These are phyloP conservation scores for Hydrochoerus hydrochaeris DNA, from an alignment of 2,113 vertebrate species.

Conservation along the genomic window DNA sequence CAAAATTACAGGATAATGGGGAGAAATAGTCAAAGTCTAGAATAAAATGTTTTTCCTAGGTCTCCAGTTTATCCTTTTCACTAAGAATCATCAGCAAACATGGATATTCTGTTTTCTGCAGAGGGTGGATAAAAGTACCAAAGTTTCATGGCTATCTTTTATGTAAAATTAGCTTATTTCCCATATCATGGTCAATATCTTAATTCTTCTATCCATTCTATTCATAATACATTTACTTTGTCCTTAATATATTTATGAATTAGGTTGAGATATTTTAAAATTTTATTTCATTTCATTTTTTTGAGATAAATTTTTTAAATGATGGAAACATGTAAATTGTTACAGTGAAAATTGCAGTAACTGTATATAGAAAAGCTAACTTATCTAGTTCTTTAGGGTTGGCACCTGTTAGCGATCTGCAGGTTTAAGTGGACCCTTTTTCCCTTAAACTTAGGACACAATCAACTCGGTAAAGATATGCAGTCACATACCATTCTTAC, in stretches of 20 bases:
- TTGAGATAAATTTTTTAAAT: not conserved
- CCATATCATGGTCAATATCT: not conserved
- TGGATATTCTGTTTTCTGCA: not conserved
- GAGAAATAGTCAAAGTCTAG: constrained; percentile 28
- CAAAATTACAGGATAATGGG: not conserved
- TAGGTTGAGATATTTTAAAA: not conserved
- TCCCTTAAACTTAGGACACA: not conserved
- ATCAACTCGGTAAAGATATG: not conserved
- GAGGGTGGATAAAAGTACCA: not conserved
- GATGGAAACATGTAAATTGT: not conserved
- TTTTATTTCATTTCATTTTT: not conserved
- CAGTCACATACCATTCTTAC: not conserved
- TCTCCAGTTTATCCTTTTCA: constrained; percentile 19
- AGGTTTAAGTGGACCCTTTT: not conserved
- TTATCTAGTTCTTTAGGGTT: not conserved
- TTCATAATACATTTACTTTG: not conserved
- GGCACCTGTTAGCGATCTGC: not conserved
- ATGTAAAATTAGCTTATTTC: not conserved
- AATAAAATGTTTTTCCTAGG: not conserved
- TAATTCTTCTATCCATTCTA: constrained; percentile 20
- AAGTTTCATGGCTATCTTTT: not conserved
- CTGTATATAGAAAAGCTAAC: not conserved
- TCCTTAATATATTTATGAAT: not conserved
- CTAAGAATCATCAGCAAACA: not conserved
- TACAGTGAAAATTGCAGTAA: not conserved